phyloP scores from a whole-genome alignment of 2,113 vertebrate species.

The Dromaius novaehollandiae region DNA sequence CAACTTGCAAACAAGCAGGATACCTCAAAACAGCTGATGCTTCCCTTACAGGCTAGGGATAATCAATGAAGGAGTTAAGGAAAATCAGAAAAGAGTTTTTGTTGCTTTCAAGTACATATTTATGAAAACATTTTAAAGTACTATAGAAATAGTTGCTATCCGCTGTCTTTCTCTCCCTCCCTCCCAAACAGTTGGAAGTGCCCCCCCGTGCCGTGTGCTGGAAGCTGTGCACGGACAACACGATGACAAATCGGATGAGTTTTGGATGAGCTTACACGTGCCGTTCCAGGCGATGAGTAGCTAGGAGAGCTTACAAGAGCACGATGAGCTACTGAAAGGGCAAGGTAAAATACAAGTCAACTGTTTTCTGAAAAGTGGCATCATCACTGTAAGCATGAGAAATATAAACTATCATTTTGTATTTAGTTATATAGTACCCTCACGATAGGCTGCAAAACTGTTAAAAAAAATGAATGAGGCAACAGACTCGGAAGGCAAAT shows the following conservation, averaged over 20 bases:
- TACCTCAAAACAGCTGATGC: neutral
- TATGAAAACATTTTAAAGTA: too few species aligned
- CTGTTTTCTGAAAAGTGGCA: conserved; percentile 58
- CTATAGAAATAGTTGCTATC: too few species aligned
- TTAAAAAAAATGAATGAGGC: conserved; percentile 68
- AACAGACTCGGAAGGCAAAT: conserved; percentile 57
- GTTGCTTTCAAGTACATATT: neutral
- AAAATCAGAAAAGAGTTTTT: neutral
- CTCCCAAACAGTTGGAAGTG: neutral
- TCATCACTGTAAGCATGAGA: conserved; percentile 66
- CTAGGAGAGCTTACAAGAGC: conserved; percentile 55
- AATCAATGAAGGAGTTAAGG: neutral
- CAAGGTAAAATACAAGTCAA: conserved; percentile 68
- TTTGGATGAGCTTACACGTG: conserved; percentile 46
- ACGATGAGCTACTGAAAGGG: conserved; percentile 63
- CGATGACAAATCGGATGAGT: neutral
- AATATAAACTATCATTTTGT: conserved; percentile 63
- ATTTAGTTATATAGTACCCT: conserved; percentile 40
- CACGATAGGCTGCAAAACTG: conserved; percentile 44
- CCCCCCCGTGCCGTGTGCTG: neutral
- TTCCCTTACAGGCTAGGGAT: neutral
- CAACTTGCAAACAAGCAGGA: neutral
- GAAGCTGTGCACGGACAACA: neutral
- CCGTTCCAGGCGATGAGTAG: conserved; percentile 48
- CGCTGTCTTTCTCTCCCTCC: neutral